Evolutionary conservation across 2,113 vertebrate genomes (phyloP).

Genomic region (Otolemur garnettii): DNA sequence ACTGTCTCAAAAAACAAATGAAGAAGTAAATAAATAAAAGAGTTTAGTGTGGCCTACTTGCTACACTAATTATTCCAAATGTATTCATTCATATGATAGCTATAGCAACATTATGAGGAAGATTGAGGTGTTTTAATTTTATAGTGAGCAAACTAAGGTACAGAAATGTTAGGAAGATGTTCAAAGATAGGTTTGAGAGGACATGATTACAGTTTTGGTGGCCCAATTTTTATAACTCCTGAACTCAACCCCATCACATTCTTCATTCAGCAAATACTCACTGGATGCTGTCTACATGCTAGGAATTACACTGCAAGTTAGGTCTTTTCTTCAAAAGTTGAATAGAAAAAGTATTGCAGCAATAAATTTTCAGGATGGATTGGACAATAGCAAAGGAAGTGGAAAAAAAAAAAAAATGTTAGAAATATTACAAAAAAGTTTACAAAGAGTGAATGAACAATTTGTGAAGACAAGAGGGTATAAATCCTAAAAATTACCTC

Average conservation of each 20-base stretch:
- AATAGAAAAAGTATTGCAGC: not conserved
- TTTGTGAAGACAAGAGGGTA: not conserved
- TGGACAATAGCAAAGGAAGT: not conserved
- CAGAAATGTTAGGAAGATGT: not conserved
- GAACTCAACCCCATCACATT: not conserved
- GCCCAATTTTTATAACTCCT: not conserved
- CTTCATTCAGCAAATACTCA: not conserved
- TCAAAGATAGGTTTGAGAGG: not conserved
- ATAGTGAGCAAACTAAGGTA: not conserved
- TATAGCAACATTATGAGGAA: not conserved
- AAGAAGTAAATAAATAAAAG: too few species aligned
- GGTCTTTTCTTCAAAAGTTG: not conserved
- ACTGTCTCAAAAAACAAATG: too few species aligned
- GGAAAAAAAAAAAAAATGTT: not conserved
- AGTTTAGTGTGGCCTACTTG: not conserved
- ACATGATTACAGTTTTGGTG: not conserved
- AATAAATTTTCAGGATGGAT: not conserved
- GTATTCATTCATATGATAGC: not conserved
- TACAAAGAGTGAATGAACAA: not conserved
- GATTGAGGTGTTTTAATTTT: not conserved
- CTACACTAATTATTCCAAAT: not conserved
- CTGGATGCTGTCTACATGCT: not conserved
- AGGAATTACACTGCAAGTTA: not conserved
- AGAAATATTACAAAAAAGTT: not conserved
- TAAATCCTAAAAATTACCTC: not conserved